Conservation (phyloP, 1,140 invertebrate genomes). For the Eupristina koningsbergeri region DNA sequence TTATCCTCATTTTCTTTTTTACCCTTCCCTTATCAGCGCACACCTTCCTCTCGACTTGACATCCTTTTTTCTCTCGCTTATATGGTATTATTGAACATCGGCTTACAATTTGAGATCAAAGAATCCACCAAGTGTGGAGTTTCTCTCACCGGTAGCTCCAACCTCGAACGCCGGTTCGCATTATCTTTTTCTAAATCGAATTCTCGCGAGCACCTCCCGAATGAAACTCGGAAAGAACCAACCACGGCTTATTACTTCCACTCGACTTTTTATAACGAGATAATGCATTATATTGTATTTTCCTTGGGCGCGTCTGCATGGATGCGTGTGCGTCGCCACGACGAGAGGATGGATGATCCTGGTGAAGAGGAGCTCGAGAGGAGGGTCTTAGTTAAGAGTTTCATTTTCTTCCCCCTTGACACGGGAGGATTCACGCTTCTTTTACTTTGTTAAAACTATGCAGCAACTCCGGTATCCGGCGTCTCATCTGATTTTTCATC, state of each 20-base stretch:
- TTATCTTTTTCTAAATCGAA: no score
- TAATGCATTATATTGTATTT: slow-evolving; percentile 24
- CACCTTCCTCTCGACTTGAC: neutral
- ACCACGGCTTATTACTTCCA: neutral
- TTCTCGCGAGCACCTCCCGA: no score
- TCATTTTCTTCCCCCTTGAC: slow-evolving; percentile 19
- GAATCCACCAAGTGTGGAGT: neutral
- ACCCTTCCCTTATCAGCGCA: no score
- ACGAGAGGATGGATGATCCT: slow-evolving; percentile 18
- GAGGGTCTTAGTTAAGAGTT: no score
- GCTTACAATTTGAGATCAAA: no score
- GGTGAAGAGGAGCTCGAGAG: slow-evolving; percentile 11
- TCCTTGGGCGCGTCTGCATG: neutral
- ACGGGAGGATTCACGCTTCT: slow-evolving; percentile 40
- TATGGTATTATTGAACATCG: no score
- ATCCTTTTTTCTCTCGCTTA: neutral
- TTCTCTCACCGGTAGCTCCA: neutral
- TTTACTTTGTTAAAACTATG: slow-evolving; percentile 29
- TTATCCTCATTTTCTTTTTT: no score
- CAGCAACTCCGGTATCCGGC: slow-evolving; percentile 46
- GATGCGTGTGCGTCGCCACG: neutral
- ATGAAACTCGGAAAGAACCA: no score
- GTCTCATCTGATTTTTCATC: slow-evolving; percentile 40
- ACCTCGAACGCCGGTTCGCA: no score
- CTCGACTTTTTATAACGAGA: neutral